Evolutionary conservation across 2,888 invertebrate genomes (phyloP), one percentile per base, ranked within the genome.

Genomic region (Argynnis bischoffii): DNA sequence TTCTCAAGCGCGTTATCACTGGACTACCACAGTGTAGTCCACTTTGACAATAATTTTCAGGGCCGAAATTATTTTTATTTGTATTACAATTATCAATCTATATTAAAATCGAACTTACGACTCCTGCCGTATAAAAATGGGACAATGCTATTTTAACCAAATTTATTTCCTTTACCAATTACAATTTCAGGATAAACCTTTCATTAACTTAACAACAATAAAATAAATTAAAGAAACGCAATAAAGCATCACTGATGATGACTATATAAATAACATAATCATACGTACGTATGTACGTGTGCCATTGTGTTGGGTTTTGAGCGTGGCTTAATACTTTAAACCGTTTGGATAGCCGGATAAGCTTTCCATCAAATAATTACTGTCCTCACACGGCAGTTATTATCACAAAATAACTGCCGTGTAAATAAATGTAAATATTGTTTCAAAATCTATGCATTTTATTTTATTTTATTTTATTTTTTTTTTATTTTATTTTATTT

Each of bases 321-420:
- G 18, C 1, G 48, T 2, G 50, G 51, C 31, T 61, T 61, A 61
- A 61, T 53, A 61, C 53, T 61, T 61, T 61, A 61, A 41, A 16
- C 18, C 41, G 4, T 51, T 61, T 51, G 60, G 13, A 60, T 50
- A 61, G 3, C 51, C 35, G 51, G 31, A 61, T 48, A 41, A 61
- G 53, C 51, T 41, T 53, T 53, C 11, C 5, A 61, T 61, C 18
- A 53, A 61, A 51, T 53, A 61, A 61, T 61, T 61, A 61, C 53
- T 51, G 26, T 48, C 13, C 26, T 48, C 59, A 59, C 57, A 31
- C 61, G 41, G 31, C 50, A 18, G 21, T 41, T 53, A 15, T 50
- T 15, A n/a, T n/a, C n/a, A n/a, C n/a, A n/a, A n/a, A n/a, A n/a
- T n/a, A n/a, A n/a, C n/a, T n/a, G n/a, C n/a, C n/a, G n/a, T n/a